These are phyloP conservation scores for Troides helena DNA, from an alignment of 2,888 invertebrate genomes.

Conservation along the genomic window DNA sequence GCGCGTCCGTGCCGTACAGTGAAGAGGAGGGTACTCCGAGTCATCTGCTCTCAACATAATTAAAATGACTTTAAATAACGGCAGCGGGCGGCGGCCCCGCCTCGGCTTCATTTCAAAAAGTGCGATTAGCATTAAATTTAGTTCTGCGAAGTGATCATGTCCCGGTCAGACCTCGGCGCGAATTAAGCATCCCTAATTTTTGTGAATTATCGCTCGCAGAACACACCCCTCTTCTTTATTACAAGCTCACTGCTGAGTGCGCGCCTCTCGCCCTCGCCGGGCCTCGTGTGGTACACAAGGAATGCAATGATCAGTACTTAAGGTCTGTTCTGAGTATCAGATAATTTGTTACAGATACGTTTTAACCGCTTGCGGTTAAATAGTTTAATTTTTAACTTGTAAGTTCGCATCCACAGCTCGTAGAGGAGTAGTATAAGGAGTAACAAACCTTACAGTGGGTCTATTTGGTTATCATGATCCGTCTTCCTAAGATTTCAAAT, in stretches of 20 bases:
- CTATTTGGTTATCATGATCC: too few relatives aligned
- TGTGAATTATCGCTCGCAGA: conserved; percentile 73
- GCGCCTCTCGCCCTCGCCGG: too few relatives aligned
- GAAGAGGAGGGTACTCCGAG: conserved; percentile 75
- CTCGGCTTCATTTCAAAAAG: conserved; percentile 76
- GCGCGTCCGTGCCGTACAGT: conserved; percentile 52
- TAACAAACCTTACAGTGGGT: too few relatives aligned
- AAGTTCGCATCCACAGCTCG: too few relatives aligned
- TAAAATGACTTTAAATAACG: conserved; percentile 80
- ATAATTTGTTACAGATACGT: too few relatives aligned
- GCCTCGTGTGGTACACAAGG: conserved; percentile 36
- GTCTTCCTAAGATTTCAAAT: too few relatives aligned
- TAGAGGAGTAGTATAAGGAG: too few relatives aligned
- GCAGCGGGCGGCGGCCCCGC: conserved; percentile 72
- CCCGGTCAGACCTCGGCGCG: conserved; percentile 67
- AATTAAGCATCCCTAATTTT: conserved; percentile 76
- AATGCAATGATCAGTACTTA: conserved; percentile 39
- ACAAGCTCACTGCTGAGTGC: conserved; percentile 64
- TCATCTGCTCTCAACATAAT: conserved; percentile 81
- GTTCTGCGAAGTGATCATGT: conserved; percentile 78
- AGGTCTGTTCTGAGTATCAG: too few relatives aligned
- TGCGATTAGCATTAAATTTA: conserved; percentile 80
- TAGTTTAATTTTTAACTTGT: too few relatives aligned
- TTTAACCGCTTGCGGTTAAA: too few relatives aligned
- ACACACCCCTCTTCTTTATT: conserved; percentile 70